Evolutionary conservation across 1,140 invertebrate species (phyloP).

Genomic region (Heliconius nattereri): DNA sequence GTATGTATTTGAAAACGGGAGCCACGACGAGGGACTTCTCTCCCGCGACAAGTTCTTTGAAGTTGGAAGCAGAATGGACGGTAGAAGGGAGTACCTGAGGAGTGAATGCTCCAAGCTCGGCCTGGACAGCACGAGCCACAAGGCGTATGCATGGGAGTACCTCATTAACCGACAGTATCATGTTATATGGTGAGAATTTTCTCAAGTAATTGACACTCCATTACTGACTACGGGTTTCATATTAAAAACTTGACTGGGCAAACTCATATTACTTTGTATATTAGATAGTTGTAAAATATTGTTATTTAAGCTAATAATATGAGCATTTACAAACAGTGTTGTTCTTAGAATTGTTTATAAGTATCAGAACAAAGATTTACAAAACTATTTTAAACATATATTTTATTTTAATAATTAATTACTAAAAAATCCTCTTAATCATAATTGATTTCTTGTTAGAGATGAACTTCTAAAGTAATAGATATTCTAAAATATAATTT

Average conservation of each 20-base stretch:
- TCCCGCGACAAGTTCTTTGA: slow-evolving; percentile 67
- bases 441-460: too few species aligned
- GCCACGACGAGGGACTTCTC: slow-evolving; percentile 65
- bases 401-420: too few species aligned
- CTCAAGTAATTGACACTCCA: background rate
- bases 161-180: slow-evolving; percentile 89
- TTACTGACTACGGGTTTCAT: slow-evolving; percentile 5
- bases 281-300: background rate
- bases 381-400: too few species aligned
- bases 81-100: slow-evolving; percentile 59
- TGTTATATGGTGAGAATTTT: slow-evolving; percentile 84
- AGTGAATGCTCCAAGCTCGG: slow-evolving; percentile 59
- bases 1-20: slow-evolving; percentile 71
- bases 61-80: slow-evolving; percentile 70
- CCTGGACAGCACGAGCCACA: slow-evolving; percentile 60
- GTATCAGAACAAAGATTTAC: too few species aligned
- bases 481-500: too few species aligned
- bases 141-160: slow-evolving; percentile 90
- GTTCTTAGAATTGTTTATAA: too few species aligned
- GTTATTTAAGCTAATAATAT: background rate
- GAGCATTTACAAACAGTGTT: background rate
- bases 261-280: slow-evolving; percentile 11
- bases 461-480: too few species aligned
- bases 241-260: background rate
- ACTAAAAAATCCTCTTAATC: too few species aligned